Evolutionary conservation across 1,140 invertebrate species (phyloP), one percentile per base, ranked within the genome.

Genomic region (Camponotus pennsylvanicus): DNA sequence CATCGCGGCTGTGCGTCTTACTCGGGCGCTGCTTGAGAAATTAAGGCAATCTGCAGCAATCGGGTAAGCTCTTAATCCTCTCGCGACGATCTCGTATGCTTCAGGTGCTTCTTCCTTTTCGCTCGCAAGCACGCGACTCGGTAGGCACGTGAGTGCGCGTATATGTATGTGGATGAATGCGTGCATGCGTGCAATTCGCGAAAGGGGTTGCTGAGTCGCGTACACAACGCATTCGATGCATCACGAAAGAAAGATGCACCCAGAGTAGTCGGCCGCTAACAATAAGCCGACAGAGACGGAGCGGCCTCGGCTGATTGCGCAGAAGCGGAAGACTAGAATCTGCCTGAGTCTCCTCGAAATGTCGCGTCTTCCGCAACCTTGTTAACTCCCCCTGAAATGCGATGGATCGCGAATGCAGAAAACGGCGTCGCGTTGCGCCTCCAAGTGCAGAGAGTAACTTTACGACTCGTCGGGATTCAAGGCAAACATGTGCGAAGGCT

Each of bases 231-330:
- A 57, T 89, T 80, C 88, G 76, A 89, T 86, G 77, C 87, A 82
- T 86, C 84, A 89, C 42, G 42, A 89, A 71, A 86, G 64, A 75
- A 89, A 80, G 76, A 86, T 67, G 85, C 84, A 80, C 88, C 77
- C 69, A 70, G 88, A 88, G 85, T 89, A 88, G 69, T 85, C 73
- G 89, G 86, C 37, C 82, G 82, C 64, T 91, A 91, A 27, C 27
- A 27, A 27, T 27, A 27, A 92, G 91, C 85, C 79, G 91, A 92
- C 91, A 92, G 84, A 90, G 91, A 92, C 87, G 71, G 83, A 92
- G 85, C 85, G 86, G 69, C 13, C 18, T 13, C 85, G 82, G 86
- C 86, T 92, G 91, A 92, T 92, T 92, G 88, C 88, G 85, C 71
- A 73, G 88, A 86, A 86, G 86, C 85, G 78, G 89, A 92, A 90